These are phyloP conservation scores for Zaprionus tsacasi DNA, from an alignment of 1,140 invertebrate species.

Conservation along the genomic window DNA sequence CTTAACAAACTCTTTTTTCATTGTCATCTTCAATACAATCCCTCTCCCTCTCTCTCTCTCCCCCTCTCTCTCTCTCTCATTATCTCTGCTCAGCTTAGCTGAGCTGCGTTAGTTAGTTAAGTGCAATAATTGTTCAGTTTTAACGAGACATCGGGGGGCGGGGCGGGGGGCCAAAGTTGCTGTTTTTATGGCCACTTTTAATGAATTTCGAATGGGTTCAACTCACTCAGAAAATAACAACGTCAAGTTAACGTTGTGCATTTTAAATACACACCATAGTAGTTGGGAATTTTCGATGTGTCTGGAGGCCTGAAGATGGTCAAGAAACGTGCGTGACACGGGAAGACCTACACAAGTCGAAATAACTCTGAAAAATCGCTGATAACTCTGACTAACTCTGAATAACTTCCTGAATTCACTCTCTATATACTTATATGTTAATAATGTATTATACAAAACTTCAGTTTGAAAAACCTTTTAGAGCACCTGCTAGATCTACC, in stretches of 20 bases:
- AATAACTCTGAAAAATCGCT: too few relatives aligned
- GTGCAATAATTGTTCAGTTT: constrained; percentile 73
- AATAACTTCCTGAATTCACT: too few relatives aligned
- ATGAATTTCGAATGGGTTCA: constrained; percentile 71
- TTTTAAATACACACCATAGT: constrained; percentile 52
- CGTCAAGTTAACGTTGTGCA: constrained; percentile 53
- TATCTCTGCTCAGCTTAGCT: constrained; percentile 47
- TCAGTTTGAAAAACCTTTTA: too few relatives aligned
- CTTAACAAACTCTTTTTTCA: constrained; percentile 61
- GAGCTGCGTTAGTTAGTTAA: constrained; percentile 48
- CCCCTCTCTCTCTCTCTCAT: constrained; percentile 15
- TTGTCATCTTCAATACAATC: constrained; percentile 16
- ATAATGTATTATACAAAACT: too few relatives aligned
- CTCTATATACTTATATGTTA: too few relatives aligned
- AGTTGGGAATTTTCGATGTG: constrained; percentile 12
- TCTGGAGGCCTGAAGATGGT: neutral
- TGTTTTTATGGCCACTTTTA: constrained; percentile 61
- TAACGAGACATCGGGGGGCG: constrained; percentile 13
- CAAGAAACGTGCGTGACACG: neutral
- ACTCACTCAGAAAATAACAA: constrained; percentile 35
- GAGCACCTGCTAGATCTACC: too few relatives aligned
- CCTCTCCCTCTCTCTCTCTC: neutral
- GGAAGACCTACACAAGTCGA: too few relatives aligned
- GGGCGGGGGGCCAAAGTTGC: constrained; percentile 45
- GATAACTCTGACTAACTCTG: too few relatives aligned